Evolutionary conservation across 2,888 invertebrate species (phyloP), one percentile per base, ranked within the genome.

Genomic region (Drosophila prostipennis): DNA sequence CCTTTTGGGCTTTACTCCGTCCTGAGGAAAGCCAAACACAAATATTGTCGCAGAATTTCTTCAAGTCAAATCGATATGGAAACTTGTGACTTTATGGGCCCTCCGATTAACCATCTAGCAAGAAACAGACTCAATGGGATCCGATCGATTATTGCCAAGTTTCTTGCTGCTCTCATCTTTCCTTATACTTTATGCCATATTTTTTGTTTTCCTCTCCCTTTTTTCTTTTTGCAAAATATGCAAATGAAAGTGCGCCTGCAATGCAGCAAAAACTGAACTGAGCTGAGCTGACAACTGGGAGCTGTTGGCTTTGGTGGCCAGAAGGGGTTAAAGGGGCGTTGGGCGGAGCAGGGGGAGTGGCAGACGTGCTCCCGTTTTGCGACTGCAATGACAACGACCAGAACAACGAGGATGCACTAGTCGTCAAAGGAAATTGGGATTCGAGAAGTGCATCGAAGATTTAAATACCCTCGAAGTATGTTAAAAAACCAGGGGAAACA

Each of bases 211-310:
- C 39, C 29, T 14, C 14, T 57, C 29, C 6, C 34, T 29, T 42
- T 64, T 42, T 60, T 34, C 40, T 34, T 37, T 71, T 26, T 64
- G 57, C 67, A 57, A 57, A 72, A 86, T 83, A 83, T 83, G 88
- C 84, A 83, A 83, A 83, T 83, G 84, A 78, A 86, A 88, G 88
- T 80, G 88, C 68, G 88, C 60, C 82, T 87, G 82, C 82, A 83
- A 83, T 83, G 82, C 82, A 83, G 85, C 67, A 74, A 81, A 73
- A 80, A 61, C 69, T 53, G 55, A 53, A 68, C 64, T 64, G 63
- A 64, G 43, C 68, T 54, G 68, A 54, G 64, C 64, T 68, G 65
- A 68, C 65, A 65, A 65, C 65, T 68, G 65, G 65, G 69, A 71
- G 70, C 49, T 73, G 72, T 42, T 60, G 72, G 60, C 59, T 51